Percentiles rank a stretch among this genome's conserved stretches.
Evolutionary conservation across 2,797 vertebrate species (phyloP).

Genomic region (Urocyon cinereoargenteus): DNA sequence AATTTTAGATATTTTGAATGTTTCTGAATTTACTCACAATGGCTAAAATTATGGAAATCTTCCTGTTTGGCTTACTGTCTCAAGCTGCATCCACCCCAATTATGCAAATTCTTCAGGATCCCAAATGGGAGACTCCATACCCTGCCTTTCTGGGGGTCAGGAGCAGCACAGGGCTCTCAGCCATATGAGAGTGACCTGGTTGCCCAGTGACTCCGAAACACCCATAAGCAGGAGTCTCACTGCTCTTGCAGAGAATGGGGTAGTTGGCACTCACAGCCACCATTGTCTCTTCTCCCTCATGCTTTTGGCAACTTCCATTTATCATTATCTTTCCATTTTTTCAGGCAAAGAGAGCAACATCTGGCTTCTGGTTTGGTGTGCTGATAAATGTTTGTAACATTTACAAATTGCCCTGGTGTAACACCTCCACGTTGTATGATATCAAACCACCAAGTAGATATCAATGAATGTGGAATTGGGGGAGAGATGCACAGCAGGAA

Average conservation of each 20-base stretch:
- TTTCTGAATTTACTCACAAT: constrained; percentile 11
- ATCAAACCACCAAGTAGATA: not conserved
- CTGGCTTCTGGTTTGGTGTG: not conserved
- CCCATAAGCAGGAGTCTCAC: not conserved
- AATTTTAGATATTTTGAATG: not conserved
- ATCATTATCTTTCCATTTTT: not conserved
- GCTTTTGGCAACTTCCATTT: not conserved
- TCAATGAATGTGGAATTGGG: not conserved
- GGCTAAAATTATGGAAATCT: not conserved
- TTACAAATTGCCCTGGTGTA: not conserved
- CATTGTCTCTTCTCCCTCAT: not conserved
- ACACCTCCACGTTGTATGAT: not conserved
- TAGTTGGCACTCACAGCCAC: not conserved
- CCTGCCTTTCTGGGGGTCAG: not conserved
- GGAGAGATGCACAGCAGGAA: not conserved
- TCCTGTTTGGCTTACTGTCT: not conserved
- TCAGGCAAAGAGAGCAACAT: not conserved
- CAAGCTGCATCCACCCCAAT: not conserved
- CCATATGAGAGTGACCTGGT: not conserved
- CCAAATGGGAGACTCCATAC: not conserved
- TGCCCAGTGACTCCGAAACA: not conserved
- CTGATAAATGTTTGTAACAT: not conserved
- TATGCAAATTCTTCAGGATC: not conserved
- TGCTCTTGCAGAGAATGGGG: not conserved
- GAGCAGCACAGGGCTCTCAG: not conserved